Conservation (phyloP, 2,888 invertebrate species). For the Eledona agricola region DNA sequence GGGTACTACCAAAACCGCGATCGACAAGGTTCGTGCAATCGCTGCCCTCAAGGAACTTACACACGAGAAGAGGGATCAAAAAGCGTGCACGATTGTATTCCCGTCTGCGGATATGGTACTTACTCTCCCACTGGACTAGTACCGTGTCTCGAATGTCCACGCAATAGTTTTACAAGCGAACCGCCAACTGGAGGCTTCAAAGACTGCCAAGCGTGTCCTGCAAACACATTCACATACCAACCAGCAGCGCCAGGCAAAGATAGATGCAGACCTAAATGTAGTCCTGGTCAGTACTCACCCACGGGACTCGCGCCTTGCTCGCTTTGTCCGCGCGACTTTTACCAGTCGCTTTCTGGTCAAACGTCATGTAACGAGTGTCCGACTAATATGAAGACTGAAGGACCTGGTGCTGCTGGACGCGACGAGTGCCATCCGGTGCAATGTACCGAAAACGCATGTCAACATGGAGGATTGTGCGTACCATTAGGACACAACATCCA, state of each 20-base stretch:
- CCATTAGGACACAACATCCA: constrained; percentile 88
- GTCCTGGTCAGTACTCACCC: constrained; percentile 89
- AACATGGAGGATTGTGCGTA: constrained; percentile 90
- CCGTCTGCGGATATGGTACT: constrained; percentile 95
- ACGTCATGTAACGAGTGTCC: constrained; percentile 90
- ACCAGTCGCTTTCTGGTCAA: constrained; percentile 85
- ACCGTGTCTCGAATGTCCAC: constrained; percentile 92
- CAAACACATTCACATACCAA: constrained; percentile 89
- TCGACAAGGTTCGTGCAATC: constrained; percentile 87
- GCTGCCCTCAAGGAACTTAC: constrained; percentile 93
- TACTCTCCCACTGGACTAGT: constrained; percentile 94
- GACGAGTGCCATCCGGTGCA: constrained; percentile 89
- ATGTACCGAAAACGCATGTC: constrained; percentile 87
- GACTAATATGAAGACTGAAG: constrained; percentile 87
- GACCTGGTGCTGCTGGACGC: constrained; percentile 79
- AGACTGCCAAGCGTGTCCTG: constrained; percentile 92
- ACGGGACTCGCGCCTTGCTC: constrained; percentile 95
- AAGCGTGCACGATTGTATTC: constrained; percentile 84
- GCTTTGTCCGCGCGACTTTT: constrained; percentile 90
- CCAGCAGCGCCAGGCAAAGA: constrained; percentile 87
- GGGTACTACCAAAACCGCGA: constrained; percentile 95
- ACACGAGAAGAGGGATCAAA: constrained; percentile 92
- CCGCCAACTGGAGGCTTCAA: constrained; percentile 92
- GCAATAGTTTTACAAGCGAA: constrained; percentile 88
- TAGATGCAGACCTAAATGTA: constrained; percentile 87